Conservation (phyloP, 1,140 invertebrate genomes). For the Panagrolaimus sp. region DNA sequence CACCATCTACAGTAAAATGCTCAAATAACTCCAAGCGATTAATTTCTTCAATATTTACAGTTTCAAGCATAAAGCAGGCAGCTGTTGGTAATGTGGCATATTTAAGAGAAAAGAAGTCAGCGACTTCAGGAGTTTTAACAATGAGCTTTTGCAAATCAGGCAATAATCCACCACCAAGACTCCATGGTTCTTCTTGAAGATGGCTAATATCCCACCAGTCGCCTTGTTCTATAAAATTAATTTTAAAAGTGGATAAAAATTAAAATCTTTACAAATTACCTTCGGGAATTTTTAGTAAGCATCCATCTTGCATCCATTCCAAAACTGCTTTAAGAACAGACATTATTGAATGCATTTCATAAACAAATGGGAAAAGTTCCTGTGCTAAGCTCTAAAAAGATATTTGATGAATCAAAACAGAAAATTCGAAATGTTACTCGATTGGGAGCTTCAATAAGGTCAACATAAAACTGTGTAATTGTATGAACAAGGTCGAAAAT, state of each 20-base stretch:
- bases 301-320: conserved; percentile 38
- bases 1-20: neutral
- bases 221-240: conserved; percentile 7
- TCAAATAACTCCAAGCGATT: neutral
- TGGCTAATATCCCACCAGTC: conserved; percentile 1
- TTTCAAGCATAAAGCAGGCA: neutral
- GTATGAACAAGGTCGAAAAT: conserved; percentile 25
- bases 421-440: conserved; percentile 17
- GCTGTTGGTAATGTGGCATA: neutral
- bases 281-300: conserved; percentile 25
- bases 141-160: neutral
- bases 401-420: conserved; percentile 9
- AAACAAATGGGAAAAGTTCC: conserved; percentile 45
- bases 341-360: conserved; percentile 39
- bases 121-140: conserved; percentile 1
- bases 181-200: conserved; percentile 11
- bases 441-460: conserved; percentile 34
- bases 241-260: neutral
- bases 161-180: neutral
- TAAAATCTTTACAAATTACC: neutral
- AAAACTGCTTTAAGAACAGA: conserved; percentile 37
- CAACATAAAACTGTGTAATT: conserved; percentile 28
- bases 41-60: conserved; percentile 1
- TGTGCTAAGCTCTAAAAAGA: conserved; percentile 39
- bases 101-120: conserved; percentile 3